Evolutionary conservation across 2,888 invertebrate genomes (phyloP).

Genomic region (Apamea monoglypha): DNA sequence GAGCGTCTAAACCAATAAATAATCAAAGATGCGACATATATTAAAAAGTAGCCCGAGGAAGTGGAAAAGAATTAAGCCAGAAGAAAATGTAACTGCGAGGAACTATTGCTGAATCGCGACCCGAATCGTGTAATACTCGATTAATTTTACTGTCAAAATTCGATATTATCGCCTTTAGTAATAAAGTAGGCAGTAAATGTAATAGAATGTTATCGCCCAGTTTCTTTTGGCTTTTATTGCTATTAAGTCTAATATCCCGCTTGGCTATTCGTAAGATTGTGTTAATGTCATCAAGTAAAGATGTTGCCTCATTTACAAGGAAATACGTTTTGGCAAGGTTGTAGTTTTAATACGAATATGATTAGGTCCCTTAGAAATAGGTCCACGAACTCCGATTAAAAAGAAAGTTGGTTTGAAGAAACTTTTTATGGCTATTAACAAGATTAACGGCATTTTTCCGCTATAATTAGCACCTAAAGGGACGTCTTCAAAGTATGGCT

Average conservation of each 20-base stretch:
- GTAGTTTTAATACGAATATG: conserved; percentile 33
- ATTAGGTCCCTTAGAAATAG: conserved; percentile 3
- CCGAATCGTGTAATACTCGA: conserved; percentile 44
- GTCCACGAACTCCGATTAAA: conserved; percentile 14
- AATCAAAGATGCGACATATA: no score
- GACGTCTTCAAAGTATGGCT: conserved; percentile 9
- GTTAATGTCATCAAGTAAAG: conserved; percentile 32
- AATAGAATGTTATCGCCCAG: conserved; percentile 47
- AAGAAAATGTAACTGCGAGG: conserved; percentile 48
- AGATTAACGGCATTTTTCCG: conserved; percentile 49
- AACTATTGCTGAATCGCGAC: conserved; percentile 52
- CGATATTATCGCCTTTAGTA: conserved; percentile 53
- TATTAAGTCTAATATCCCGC: conserved; percentile 27
- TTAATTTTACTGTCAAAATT: conserved; percentile 64
- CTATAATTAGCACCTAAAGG: conserved; percentile 37
- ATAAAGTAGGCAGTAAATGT: conserved; percentile 57
- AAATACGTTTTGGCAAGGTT: conserved; percentile 21
- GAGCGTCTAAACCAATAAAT: no score
- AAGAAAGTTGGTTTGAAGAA: conserved; percentile 43
- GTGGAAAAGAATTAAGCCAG: conserved; percentile 43
- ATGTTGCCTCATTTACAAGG: conserved; percentile 29
- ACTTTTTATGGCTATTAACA: conserved; percentile 48
- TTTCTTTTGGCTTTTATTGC: conserved; percentile 32
- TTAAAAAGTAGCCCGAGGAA: conserved; percentile 28
- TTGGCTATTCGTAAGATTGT: conserved; percentile 25